Evolutionary conservation across 2,113 vertebrate genomes (phyloP).

Genomic region (Rhynchomys soricoides): DNA sequence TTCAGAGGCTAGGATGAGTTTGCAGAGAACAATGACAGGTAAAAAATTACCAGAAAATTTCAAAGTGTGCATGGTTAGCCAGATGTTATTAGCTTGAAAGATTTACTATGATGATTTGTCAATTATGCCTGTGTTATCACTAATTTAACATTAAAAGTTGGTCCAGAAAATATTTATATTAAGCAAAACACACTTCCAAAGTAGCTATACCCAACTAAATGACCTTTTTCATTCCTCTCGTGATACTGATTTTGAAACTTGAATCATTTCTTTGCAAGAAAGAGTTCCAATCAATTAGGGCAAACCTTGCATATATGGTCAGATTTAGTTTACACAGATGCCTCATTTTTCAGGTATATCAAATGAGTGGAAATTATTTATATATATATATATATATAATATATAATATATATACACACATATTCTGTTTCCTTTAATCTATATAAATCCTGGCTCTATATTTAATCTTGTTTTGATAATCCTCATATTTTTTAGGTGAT

Average conservation of each 20-base stretch:
- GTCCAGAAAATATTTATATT: slow-evolving; percentile 71
- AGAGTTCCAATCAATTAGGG: not conserved
- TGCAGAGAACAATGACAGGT: slow-evolving; percentile 41
- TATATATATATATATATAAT: no score
- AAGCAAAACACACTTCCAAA: slow-evolving; percentile 70
- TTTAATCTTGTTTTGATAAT: not conserved
- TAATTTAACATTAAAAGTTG: slow-evolving; percentile 68
- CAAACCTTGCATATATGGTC: not conserved
- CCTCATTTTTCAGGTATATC: not conserved
- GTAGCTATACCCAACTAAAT: slow-evolving; percentile 63
- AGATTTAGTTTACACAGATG: not conserved
- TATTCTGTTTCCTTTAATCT: no score
- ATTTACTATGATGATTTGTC: slow-evolving; percentile 76
- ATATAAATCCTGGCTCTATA: not conserved
- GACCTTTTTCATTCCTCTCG: slow-evolving; percentile 27
- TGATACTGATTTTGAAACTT: not conserved
- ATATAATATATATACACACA: no score
- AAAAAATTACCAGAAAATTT: slow-evolving; percentile 69
- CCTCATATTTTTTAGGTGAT: not conserved
- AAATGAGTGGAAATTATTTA: not conserved
- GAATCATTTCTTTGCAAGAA: not conserved
- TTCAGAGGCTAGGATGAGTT: slow-evolving; percentile 38
- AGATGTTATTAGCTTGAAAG: slow-evolving; percentile 74
- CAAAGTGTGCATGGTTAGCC: slow-evolving; percentile 73
- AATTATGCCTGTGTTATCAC: slow-evolving; percentile 68